A percentile compares a stretch with the other conserved stretches of the same genome.
Conservation (phyloP, 2,113 vertebrate species). For the Rutilus rutilus region DNA sequence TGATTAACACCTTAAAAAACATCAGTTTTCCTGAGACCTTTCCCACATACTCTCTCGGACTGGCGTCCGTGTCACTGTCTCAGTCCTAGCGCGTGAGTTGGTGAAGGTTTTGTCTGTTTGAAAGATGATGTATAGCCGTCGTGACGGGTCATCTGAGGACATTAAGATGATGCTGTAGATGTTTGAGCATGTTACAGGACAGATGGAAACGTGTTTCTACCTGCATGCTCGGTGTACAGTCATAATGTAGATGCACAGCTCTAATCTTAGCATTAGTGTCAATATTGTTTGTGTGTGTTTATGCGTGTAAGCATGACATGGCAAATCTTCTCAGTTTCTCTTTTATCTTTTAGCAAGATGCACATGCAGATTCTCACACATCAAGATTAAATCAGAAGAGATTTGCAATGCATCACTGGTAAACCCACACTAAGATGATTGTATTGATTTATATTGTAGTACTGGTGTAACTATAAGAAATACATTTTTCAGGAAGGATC, state of each 20-base stretch:
- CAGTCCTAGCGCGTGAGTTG: neutral
- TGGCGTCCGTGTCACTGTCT: neutral
- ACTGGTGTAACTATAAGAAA: too few relatives aligned
- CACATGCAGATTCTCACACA: neutral
- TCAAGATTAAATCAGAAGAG: too few relatives aligned
- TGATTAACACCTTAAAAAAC: neutral
- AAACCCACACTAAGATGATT: too few relatives aligned
- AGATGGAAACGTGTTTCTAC: neutral
- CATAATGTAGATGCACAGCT: constrained; percentile 13
- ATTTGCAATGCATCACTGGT: too few relatives aligned
- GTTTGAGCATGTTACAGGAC: neutral
- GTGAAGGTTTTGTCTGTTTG: neutral
- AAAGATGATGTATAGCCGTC: neutral
- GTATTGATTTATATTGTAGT: too few relatives aligned
- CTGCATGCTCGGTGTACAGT: neutral
- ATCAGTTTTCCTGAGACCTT: neutral
- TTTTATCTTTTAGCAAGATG: constrained; percentile 2
- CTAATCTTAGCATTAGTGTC: neutral
- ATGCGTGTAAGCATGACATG: neutral
- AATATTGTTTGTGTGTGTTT: neutral
- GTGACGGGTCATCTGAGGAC: neutral
- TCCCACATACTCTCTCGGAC: neutral
- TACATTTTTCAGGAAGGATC: too few relatives aligned
- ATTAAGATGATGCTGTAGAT: neutral
- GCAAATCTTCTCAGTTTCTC: neutral